Conservation (phyloP, 2,888 invertebrate species). For the Taenaris catops region DNA sequence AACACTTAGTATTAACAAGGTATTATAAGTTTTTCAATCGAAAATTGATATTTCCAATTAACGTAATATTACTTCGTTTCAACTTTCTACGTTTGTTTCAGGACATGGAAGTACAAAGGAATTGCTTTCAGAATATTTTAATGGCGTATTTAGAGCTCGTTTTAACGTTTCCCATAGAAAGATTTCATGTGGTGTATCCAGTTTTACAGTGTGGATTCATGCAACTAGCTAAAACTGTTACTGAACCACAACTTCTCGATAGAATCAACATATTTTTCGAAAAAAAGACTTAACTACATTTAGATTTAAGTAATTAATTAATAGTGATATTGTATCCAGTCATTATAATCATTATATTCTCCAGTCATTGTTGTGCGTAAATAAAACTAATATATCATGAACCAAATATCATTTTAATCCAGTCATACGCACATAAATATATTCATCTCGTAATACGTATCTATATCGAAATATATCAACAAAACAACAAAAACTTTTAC, state of each 20-base stretch:
- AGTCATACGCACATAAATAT: conserved; percentile 31
- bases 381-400: conserved; percentile 54
- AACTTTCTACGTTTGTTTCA: conserved; percentile 39
- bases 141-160: conserved; percentile 91
- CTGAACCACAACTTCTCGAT: conserved; percentile 67
- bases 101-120: conserved; percentile 92
- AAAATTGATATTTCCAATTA: not conserved
- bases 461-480: conserved; percentile 51
- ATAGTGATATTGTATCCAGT: conserved; percentile 47
- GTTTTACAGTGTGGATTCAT: conserved; percentile 63
- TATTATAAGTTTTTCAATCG: conserved; percentile 38
- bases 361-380: conserved; percentile 62
- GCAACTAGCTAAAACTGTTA: conserved; percentile 65
- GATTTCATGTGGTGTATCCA: conserved; percentile 74
- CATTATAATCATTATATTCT: conserved; percentile 52
- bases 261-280: conserved; percentile 77
- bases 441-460: conserved; percentile 26
- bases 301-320: conserved; percentile 62
- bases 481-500: conserved; percentile 49
- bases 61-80: not conserved
- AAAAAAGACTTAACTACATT: conserved; percentile 67
- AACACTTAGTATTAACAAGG: conserved; percentile 90
- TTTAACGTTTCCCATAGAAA: conserved; percentile 80
- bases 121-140: conserved; percentile 91
- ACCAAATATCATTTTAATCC: conserved; percentile 44